Conservation (phyloP, 2,888 invertebrate species). For the Coronaproctus castanopsis region DNA sequence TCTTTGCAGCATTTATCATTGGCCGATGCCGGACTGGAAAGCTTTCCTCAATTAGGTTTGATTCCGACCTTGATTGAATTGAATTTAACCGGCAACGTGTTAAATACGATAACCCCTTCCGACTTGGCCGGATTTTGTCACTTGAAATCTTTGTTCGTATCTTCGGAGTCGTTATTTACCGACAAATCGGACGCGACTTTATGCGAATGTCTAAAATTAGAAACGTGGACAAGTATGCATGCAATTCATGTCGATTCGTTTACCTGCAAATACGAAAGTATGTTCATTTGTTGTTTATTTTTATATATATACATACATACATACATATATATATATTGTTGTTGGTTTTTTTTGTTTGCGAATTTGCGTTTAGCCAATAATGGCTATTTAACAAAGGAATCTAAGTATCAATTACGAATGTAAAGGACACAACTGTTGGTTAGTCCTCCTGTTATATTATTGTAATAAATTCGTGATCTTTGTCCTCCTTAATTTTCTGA, state of each 20-base stretch:
- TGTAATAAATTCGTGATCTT: no score
- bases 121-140: conserved; percentile 9
- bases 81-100: conserved; percentile 3
- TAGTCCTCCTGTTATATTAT: no score
- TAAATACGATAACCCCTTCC: conserved; percentile 2
- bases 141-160: conserved; percentile 1
- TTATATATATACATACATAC: no score
- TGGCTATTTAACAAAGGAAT: no score
- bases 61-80: conserved; percentile 8
- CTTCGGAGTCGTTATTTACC: neutral
- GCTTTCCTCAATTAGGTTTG: conserved; percentile 5
- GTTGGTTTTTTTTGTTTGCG: no score
- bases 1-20: conserved; percentile 1
- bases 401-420: no score
- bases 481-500: no score
- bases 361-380: no score
- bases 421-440: no score
- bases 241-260: neutral
- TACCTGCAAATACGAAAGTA: conserved; percentile 6
- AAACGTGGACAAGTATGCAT: conserved; percentile 1
- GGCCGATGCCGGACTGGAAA: neutral
- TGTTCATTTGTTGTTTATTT: neutral
- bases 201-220: conserved; percentile 8
- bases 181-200: neutral
- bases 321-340: no score